phyloP scores from a whole-genome alignment of 2,113 vertebrate species.

The Odontophorus gujanensis region DNA sequence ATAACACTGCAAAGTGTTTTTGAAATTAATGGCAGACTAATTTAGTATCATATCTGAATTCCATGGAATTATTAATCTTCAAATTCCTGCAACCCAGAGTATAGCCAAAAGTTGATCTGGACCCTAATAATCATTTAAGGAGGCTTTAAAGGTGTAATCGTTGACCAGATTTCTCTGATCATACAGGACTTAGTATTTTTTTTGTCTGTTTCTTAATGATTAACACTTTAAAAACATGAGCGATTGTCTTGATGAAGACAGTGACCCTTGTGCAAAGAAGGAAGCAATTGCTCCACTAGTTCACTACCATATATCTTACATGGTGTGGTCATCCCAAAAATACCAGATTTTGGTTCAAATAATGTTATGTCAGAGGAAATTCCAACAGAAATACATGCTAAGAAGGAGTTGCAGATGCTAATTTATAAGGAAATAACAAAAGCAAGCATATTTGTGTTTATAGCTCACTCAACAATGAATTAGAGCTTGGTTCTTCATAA shows the following conservation, averaged over 20 bases:
- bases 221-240: constrained; percentile 9
- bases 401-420: background rate
- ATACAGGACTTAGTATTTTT: background rate
- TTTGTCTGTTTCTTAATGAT: background rate
- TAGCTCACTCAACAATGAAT: background rate
- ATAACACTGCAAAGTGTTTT: background rate
- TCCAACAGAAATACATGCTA: constrained; percentile 1
- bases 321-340: background rate
- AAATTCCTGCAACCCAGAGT: constrained; percentile 7
- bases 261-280: constrained; percentile 12
- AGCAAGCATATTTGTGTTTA: background rate
- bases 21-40: constrained; percentile 36
- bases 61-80: constrained; percentile 32
- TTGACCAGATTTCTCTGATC: constrained; percentile 12
- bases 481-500: background rate
- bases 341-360: background rate
- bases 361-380: background rate
- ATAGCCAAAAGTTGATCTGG: background rate
- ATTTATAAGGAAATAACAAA: constrained; percentile 6
- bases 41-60: constrained; percentile 29
- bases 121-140: background rate
- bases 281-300: background rate
- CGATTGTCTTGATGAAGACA: background rate
- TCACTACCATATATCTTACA: background rate
- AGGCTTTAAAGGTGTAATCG: background rate